Evolutionary conservation across 1,140 invertebrate species (phyloP), one percentile per base, ranked within the genome.

Genomic region (Amyelois transitella): DNA sequence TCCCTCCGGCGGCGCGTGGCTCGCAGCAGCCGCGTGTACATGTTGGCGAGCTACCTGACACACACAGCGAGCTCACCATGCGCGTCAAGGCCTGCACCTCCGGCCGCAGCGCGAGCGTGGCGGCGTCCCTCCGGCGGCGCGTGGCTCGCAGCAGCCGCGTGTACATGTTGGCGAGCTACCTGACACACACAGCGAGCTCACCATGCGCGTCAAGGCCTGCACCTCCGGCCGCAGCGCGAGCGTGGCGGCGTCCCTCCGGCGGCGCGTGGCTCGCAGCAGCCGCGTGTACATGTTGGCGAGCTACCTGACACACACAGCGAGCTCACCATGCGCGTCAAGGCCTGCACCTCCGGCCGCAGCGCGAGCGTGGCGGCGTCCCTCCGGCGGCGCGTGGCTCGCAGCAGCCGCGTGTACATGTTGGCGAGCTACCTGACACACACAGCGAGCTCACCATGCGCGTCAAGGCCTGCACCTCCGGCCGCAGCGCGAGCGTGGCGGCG

Each of bases 271-370:
- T 67, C 94, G 94, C 44, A 95, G 84, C 14, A 97, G 72, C 88
- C 95, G 93, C 0, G 96, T 96, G 77, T 96, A 96, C 44, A 97
- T 85, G 90, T 98, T 98, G 18, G 94, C 95, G 54, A 97, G 91
- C 55, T n/a, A n/a, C n/a, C n/a, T n/a, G n/a, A n/a, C n/a, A n/a
- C n/a, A n/a, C n/a, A n/a, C n/a, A n/a, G n/a, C n/a, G n/a, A n/a
- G n/a, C n/a, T n/a, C 69, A 96, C 94, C 92, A 96, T 94, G 68
- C 96, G 93, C 38, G 94, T 94, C 88, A 97, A 92, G 6, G 96
- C 91, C 76, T 92, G 92, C 51, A 97, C 96, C 90, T 99, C 97
- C 25, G 93, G 91, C 63, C 96, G 93, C 24, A 99, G 88, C 38
- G 94, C 93, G 69, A 95, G 92, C 58, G 95, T 88, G 62, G 94